A percentile compares a stretch with the other conserved stretches of the same genome.
Evolutionary conservation across 2,888 invertebrate genomes (phyloP).

Genomic region (Timandra comae): DNA sequence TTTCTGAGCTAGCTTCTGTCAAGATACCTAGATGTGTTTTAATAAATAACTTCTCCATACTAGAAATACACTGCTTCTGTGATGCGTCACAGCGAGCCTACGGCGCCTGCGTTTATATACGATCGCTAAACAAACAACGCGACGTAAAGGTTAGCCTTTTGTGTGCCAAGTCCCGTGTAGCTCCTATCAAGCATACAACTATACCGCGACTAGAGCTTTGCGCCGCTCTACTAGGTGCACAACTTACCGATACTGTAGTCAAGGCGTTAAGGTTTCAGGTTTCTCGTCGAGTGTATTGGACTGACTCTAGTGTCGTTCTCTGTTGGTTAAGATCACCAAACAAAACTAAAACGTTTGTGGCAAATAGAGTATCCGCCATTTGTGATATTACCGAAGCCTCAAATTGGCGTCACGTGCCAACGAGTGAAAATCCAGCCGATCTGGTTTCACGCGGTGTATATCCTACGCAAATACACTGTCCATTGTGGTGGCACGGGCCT

Average conservation of each 20-base stretch:
- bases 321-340: conserved; percentile 25
- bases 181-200: conserved; percentile 24
- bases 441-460: conserved; percentile 20
- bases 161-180: conserved; percentile 26
- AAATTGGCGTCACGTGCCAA: conserved; percentile 21
- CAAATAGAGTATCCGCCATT: too few relatives aligned
- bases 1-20: conserved; percentile 7
- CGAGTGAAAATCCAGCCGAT: conserved; percentile 24
- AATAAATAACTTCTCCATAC: too few relatives aligned
- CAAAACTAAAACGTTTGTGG: too few relatives aligned
- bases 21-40: conserved; percentile 20
- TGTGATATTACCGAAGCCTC: conserved; percentile 18
- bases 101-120: conserved; percentile 27
- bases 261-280: conserved; percentile 10
- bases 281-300: conserved; percentile 15
- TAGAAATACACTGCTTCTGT: conserved; percentile 27
- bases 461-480: conserved; percentile 12
- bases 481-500: conserved; percentile 24
- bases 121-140: conserved; percentile 8
- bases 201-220: conserved; percentile 28
- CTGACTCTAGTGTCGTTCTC: conserved; percentile 23
- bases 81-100: conserved; percentile 26
- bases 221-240: conserved; percentile 19
- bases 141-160: conserved; percentile 16
- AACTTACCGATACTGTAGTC: conserved; percentile 11